Base-by-base conservation (phyloP, 2,888 invertebrate species). In the Augochlorella aurata region DNA sequence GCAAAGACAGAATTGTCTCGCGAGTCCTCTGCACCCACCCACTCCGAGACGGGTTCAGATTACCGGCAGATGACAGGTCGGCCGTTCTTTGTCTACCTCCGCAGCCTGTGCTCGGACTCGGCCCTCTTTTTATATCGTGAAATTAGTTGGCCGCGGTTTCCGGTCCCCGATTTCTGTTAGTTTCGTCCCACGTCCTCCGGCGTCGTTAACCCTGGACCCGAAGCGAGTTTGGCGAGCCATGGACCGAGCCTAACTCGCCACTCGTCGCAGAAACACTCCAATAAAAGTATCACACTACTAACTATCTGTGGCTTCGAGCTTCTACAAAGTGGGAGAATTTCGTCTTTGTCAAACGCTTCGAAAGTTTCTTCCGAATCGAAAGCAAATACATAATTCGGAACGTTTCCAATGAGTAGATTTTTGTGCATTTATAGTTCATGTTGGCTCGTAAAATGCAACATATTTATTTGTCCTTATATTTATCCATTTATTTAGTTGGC, bases 101-200 rank as follows among this genome's bases (percentile, higher is more conserved):
- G 52, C 29, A 9, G n/a, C 12, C 89, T 88, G 76, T 83, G 75
- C 79, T 81, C 29, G 52, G 87, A 85, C 73, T 83, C 88, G 87
- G 88, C 87, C 88, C 87, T 86, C 86, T 91, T 91, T 91, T 91
- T 91, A 89, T 90, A 89, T 90, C 87, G 86, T 88, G 82, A 89
- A 90, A 91, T 91, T 90, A 91, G 91, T 90, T 90, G 91, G 87
- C 85, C 88, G 89, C 89, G 90, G 91, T 92, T 92, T 92, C 92
- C 92, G 92, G 92, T 91, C 88, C 85, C 83, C 80, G 84, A 86
- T 85, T 86, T 85, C 88, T 87, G 78, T 85, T 79, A 63, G 63
- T 79, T 38, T 58, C 84, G 82, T 84, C 79, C 78, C 75, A 73
- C 74, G 67, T 77, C 79, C 77, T 71, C 67, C 83, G 83, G 83